Conservation (phyloP, 2,113 vertebrate species). For the Pseudopipra pipra region DNA sequence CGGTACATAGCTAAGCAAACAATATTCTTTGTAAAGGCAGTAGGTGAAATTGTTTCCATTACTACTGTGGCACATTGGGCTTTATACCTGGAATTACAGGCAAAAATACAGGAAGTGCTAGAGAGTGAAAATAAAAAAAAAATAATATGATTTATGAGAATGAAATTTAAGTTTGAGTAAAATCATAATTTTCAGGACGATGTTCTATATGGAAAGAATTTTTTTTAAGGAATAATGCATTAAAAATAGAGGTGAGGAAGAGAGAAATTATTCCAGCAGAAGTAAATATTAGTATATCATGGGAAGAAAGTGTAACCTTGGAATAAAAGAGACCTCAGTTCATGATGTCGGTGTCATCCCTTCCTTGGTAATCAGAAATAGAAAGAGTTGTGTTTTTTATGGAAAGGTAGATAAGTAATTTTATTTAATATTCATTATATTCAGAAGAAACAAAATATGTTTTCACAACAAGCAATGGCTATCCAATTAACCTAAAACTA, state of each 20-base stretch:
- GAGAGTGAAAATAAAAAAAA: rapidly evolving
- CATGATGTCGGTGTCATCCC: not conserved
- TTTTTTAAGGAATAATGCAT: not conserved
- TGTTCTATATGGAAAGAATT: not conserved
- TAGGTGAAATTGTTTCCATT: not conserved
- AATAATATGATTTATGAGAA: not conserved
- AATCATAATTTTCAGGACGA: not conserved
- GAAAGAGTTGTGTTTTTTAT: not conserved
- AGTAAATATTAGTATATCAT: not conserved
- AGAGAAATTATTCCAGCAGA: not conserved
- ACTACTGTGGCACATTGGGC: not conserved
- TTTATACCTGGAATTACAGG: not conserved
- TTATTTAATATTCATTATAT: not conserved
- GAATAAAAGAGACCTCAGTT: not conserved
- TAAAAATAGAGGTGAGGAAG: not conserved
- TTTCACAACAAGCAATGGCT: not conserved
- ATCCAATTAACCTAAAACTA: not conserved
- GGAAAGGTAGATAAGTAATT: not conserved
- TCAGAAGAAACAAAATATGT: not conserved
- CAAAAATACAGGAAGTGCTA: not conserved
- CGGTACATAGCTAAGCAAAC: rapidly evolving
- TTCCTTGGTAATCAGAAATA: not conserved
- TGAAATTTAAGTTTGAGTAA: not conserved
- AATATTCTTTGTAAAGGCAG: not conserved
- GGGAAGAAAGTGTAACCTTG: not conserved